Percentiles rank a stretch among this genome's conserved stretches.
Evolutionary conservation across 2,797 vertebrate species (phyloP).

Genomic region (Chloroceryle inda): DNA sequence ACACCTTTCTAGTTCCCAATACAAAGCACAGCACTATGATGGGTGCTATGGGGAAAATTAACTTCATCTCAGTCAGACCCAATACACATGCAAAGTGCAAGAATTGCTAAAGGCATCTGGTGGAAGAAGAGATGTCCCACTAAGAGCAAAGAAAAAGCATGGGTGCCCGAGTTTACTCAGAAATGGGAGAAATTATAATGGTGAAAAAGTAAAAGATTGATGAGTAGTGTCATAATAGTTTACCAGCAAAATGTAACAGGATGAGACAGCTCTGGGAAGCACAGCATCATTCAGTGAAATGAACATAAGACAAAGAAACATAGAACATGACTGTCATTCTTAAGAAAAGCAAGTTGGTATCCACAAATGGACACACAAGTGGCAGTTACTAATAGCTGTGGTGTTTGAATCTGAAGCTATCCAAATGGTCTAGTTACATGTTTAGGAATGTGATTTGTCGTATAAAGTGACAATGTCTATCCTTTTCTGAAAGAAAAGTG

Average conservation of each 20-base stretch:
- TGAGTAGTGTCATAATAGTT: neutral
- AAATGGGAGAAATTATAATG: neutral
- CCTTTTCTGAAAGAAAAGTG: neutral
- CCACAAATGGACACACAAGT: neutral
- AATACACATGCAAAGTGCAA: neutral
- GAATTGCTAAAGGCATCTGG: neutral
- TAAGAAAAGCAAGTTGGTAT: neutral
- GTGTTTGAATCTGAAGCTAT: neutral
- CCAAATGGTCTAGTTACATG: rapidly evolving
- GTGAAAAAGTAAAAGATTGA: neutral
- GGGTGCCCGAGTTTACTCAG: neutral
- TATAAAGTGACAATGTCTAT: neutral
- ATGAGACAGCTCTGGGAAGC: neutral
- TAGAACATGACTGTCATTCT: neutral
- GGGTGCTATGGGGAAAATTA: too few relatives aligned
- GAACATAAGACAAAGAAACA: neutral
- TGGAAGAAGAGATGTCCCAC: neutral
- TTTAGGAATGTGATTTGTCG: neutral
- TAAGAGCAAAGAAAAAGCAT: neutral
- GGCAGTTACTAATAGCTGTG: neutral
- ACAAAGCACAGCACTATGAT: too few relatives aligned
- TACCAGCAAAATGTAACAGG: neutral
- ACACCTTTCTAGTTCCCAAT: too few relatives aligned
- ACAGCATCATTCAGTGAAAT: neutral
- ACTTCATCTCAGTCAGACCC: too few relatives aligned